A percentile compares a stretch with the other conserved stretches of the same genome.
Conservation (phyloP, 2,113 vertebrate genomes). For the Lophius piscatorius region DNA sequence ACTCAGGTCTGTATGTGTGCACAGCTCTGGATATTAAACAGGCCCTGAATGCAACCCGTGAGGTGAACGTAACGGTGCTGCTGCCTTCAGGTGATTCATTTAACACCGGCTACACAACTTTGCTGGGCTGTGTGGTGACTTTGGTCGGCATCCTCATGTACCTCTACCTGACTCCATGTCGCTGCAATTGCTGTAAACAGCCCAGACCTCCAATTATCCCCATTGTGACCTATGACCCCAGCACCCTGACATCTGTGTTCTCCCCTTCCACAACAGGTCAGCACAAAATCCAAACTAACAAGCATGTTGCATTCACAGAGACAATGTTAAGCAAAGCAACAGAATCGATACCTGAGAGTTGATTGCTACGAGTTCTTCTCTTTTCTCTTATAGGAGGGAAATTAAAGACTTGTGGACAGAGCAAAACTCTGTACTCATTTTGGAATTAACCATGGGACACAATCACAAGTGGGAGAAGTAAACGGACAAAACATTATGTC, state of each 20-base stretch:
- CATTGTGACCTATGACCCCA: conserved; percentile 29
- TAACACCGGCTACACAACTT: conserved; percentile 91
- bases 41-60: conserved; percentile 85
- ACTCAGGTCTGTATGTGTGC: conserved; percentile 90
- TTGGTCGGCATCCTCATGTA: conserved; percentile 89
- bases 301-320: conserved; percentile 90
- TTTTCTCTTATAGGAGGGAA: conserved; percentile 47
- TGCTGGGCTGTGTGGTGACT: conserved; percentile 90
- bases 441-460: conserved; percentile 7
- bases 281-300: conserved; percentile 79
- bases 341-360: conserved; percentile 79
- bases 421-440: conserved; percentile 40
- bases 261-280: conserved; percentile 55
- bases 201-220: conserved; percentile 65
- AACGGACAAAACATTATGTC: conserved; percentile 5
- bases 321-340: conserved; percentile 81
- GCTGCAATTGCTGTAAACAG: conserved; percentile 82
- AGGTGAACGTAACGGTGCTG: conserved; percentile 88
- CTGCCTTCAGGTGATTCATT: conserved; percentile 80
- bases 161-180: conserved; percentile 91
- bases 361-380: conserved; percentile 27
- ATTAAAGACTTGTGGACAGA: conserved; percentile 79
- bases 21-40: conserved; percentile 81
- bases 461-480: conserved; percentile 2
- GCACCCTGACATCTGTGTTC: conserved; percentile 56